These are phyloP conservation scores for Neuroscelio doddi DNA, from an alignment of 2,888 invertebrate species.

Conservation along the genomic window DNA sequence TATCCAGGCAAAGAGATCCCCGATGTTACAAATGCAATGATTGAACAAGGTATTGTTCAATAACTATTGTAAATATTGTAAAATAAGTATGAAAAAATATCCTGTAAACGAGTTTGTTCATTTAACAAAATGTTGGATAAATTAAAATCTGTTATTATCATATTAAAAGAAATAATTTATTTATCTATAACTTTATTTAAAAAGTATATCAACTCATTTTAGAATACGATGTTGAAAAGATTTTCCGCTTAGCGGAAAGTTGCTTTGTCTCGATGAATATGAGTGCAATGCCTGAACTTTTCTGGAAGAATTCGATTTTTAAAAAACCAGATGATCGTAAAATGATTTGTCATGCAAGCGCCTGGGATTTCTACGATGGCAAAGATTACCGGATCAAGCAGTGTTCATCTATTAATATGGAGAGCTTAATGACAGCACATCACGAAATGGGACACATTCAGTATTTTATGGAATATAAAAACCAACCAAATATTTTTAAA, in stretches of 20 bases:
- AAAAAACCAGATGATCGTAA: conserved; percentile 83
- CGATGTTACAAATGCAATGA: conserved; percentile 83
- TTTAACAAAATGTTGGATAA: no score
- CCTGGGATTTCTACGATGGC: conserved; percentile 89
- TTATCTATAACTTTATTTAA: no score
- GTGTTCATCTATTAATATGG: conserved; percentile 79
- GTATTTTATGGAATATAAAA: conserved; percentile 83
- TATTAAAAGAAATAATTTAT: no score
- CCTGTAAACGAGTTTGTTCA: no score
- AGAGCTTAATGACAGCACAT: conserved; percentile 75
- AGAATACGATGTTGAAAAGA: conserved; percentile 80
- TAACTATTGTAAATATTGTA: no score
- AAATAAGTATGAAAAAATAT: no score
- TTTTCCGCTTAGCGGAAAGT: conserved; percentile 89
- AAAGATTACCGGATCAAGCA: conserved; percentile 88
- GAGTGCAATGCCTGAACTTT: conserved; percentile 84
- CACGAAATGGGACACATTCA: conserved; percentile 90
- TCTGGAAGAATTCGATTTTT: conserved; percentile 90
- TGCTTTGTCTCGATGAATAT: conserved; percentile 90
- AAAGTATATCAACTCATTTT: no score
- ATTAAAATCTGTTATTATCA: no score
- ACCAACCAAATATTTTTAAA: conserved; percentile 82
- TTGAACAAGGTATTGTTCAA: conserved; percentile 76
- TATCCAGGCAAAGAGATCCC: conserved; percentile 79
- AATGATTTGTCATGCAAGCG: conserved; percentile 90